Evolutionary conservation across 2,888 invertebrate genomes (phyloP).

Genomic region (Arrhopalites spinosus): DNA sequence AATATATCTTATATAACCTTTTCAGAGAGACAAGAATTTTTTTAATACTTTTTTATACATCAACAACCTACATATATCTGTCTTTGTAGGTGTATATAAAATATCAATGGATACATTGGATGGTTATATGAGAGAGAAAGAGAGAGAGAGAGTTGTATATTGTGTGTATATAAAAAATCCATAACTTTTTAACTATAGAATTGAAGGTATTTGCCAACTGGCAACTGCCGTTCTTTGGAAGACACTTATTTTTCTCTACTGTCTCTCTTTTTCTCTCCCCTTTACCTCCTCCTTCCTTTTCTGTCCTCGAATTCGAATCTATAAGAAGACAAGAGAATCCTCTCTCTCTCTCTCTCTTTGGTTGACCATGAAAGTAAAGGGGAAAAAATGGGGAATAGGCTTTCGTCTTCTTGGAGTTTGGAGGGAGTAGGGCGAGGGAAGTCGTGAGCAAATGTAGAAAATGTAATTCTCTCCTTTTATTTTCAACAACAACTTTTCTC

Average conservation of each 20-base stretch:
- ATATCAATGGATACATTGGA: neutral
- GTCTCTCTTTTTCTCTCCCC: neutral
- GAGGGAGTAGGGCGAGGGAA: too few species aligned
- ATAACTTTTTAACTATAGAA: neutral
- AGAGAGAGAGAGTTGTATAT: neutral
- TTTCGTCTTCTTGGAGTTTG: too few species aligned
- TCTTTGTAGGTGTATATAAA: neutral
- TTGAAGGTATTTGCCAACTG: constrained; percentile 24
- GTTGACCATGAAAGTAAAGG: neutral
- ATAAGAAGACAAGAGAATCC: too few species aligned
- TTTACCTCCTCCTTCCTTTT: neutral
- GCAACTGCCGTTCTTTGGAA: constrained; percentile 25
- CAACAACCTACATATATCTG: neutral
- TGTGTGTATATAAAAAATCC: neutral
- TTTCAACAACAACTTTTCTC: constrained; percentile 32
- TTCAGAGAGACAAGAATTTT: neutral
- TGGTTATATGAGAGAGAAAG: neutral
- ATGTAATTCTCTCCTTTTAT: constrained; percentile 38
- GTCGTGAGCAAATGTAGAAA: constrained; percentile 14
- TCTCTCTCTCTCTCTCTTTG: neutral
- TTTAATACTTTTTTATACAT: neutral
- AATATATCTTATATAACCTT: too few species aligned
- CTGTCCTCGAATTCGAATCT: neutral
- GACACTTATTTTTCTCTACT: constrained; percentile 18
- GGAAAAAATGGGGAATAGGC: constrained; percentile 4